Conservation (phyloP, 2,888 invertebrate species). For the Cabera pusaria region DNA sequence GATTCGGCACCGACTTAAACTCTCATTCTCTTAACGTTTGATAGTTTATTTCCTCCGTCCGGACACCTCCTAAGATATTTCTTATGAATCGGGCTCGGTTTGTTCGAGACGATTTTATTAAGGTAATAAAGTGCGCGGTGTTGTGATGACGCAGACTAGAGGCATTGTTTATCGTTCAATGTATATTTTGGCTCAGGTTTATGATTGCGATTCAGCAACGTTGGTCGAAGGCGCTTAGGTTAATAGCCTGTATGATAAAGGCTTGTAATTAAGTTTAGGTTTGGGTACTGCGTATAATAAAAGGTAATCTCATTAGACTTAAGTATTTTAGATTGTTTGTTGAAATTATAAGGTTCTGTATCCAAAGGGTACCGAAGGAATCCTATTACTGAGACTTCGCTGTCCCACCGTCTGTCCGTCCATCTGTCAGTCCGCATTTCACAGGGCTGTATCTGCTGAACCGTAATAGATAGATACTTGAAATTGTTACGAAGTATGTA, state of each 20-base stretch:
- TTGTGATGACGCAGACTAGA: slow-evolving; percentile 28
- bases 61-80: slow-evolving; percentile 60
- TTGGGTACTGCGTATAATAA: no score
- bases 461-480: no score
- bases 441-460: no score
- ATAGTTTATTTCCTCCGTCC: slow-evolving; percentile 66
- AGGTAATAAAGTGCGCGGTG: slow-evolving; percentile 28
- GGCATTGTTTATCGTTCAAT: slow-evolving; percentile 27
- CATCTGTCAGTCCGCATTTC: no score
- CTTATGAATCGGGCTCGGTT: slow-evolving; percentile 53
- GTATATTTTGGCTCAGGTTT: slow-evolving; percentile 21
- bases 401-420: no score
- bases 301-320: no score
- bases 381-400: no score
- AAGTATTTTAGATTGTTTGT: no score
- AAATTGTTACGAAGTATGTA: no score
- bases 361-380: no score
- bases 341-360: no score
- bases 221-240: slow-evolving; percentile 15
- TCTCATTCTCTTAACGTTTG: slow-evolving; percentile 69
- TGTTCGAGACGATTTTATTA: slow-evolving; percentile 41
- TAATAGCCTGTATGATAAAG: slow-evolving; percentile 18
- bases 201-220: slow-evolving; percentile 18
- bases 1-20: slow-evolving; percentile 75
- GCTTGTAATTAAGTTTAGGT: slow-evolving; percentile 4